phyloP scores from a whole-genome alignment of 64 coral and sea anemone species.

The Stichodactyla mertensii region DNA sequence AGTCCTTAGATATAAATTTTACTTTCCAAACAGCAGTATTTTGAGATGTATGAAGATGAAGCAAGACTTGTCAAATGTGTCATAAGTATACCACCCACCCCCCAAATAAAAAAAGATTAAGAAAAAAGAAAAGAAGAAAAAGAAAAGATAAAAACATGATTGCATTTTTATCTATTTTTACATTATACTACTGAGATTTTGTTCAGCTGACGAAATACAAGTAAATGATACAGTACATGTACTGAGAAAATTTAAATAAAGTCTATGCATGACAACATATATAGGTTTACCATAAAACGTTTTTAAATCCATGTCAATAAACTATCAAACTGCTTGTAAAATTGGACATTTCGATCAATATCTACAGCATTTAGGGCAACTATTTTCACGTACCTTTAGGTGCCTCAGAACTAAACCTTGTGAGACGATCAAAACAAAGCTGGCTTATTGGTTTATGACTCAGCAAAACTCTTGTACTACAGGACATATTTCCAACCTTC shows the following conservation, averaged over 20 bases:
- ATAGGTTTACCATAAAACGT: no score
- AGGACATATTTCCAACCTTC: conserved; percentile 12
- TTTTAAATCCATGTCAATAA: neutral
- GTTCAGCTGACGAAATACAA: no score
- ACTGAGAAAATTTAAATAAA: no score
- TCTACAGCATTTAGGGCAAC: neutral
- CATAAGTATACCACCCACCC: neutral
- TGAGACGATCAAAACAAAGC: conserved; percentile 1
- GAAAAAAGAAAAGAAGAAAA: neutral
- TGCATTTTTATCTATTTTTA: no score
- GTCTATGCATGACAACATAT: no score
- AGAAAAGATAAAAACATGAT: no score
- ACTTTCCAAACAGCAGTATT: no score
- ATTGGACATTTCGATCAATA: neutral
- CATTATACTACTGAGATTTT: neutral
- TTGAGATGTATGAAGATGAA: neutral
- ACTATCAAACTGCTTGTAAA: no score
- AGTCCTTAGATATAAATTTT: no score
- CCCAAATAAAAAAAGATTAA: neutral
- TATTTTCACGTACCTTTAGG: conserved; percentile 6
- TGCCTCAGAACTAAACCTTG: conserved; percentile 16
- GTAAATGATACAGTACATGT: no score
- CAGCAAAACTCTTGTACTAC: conserved; percentile 29
- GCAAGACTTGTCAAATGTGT: neutral
- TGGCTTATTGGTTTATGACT: neutral